phyloP scores from a whole-genome alignment of 2,888 invertebrate genomes.

The Caenorhabditis sinica region DNA sequence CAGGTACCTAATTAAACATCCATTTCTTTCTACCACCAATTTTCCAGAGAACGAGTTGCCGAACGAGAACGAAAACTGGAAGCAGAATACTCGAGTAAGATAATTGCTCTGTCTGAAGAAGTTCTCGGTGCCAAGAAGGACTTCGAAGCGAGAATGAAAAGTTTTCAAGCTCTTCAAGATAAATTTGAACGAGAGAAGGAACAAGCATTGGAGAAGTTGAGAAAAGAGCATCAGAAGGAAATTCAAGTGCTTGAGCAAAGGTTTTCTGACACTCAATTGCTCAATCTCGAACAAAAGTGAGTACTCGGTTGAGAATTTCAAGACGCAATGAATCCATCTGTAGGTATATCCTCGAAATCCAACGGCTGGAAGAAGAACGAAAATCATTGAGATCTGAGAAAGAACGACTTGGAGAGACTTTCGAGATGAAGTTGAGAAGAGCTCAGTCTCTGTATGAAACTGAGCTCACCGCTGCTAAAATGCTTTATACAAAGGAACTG shows the following conservation, averaged over 20 bases:
- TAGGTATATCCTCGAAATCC: slow-evolving; percentile 83
- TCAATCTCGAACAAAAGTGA: slow-evolving; percentile 84
- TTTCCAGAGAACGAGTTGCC: slow-evolving; percentile 80
- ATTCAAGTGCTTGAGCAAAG: slow-evolving; percentile 82
- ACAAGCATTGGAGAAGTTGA: slow-evolving; percentile 82
- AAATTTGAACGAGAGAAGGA: slow-evolving; percentile 84
- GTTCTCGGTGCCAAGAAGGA: slow-evolving; percentile 84
- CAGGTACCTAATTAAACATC: slow-evolving; percentile 42
- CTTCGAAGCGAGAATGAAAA: slow-evolving; percentile 85
- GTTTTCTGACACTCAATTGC: slow-evolving; percentile 82
- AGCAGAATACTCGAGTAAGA: slow-evolving; percentile 83
- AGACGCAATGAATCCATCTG: background rate
- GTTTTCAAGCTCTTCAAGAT: slow-evolving; percentile 84
- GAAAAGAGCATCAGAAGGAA: slow-evolving; percentile 84
- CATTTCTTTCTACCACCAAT: background rate
- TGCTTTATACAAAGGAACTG: slow-evolving; percentile 82
- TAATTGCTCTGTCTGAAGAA: slow-evolving; percentile 85
- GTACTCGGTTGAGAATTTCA: background rate
- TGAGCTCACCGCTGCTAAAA: slow-evolving; percentile 83
- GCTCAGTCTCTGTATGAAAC: slow-evolving; percentile 83
- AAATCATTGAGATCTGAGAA: slow-evolving; percentile 82
- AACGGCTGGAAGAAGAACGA: slow-evolving; percentile 83
- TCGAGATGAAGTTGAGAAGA: slow-evolving; percentile 83
- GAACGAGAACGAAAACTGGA: slow-evolving; percentile 83
- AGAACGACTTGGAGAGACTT: slow-evolving; percentile 83